Percentiles rank a stretch among this genome's conserved stretches.
Evolutionary conservation across 2,113 vertebrate species (phyloP).

Genomic region (Microcebus jonahi): DNA sequence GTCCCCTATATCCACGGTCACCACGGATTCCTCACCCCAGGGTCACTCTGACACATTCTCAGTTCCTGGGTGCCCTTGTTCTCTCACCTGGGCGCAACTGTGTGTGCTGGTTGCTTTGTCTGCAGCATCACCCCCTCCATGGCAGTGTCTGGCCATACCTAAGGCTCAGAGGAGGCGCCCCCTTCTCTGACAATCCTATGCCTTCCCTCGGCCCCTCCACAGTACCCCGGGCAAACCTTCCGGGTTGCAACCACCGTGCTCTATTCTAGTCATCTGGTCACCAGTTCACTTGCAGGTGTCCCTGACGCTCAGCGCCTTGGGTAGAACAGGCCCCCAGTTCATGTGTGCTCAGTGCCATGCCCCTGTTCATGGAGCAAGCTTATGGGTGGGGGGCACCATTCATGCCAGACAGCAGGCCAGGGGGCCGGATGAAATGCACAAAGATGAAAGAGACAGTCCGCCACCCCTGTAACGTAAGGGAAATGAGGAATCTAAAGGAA

Average conservation of each 20-base stretch:
- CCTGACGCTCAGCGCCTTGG: fast-evolving
- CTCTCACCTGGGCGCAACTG: fast-evolving
- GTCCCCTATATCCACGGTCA: fast-evolving
- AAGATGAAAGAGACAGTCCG: background rate
- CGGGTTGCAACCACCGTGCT: fast-evolving
- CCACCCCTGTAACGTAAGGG: too few relatives aligned
- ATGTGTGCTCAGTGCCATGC: background rate
- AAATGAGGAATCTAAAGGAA: background rate
- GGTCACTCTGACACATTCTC: background rate
- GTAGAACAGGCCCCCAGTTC: fast-evolving
- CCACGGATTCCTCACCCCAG: fast-evolving
- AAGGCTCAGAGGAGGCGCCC: background rate
- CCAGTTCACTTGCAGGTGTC: fast-evolving
- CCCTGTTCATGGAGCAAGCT: fast-evolving
- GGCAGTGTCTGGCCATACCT: background rate
- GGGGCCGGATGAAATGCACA: too few relatives aligned
- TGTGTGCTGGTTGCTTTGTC: background rate
- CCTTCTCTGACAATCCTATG: background rate
- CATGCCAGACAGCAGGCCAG: background rate
- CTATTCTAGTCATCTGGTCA: background rate
- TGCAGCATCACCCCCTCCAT: fast-evolving
- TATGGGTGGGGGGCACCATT: fast-evolving
- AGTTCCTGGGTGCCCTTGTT: fast-evolving
- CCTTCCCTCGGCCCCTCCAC: too few relatives aligned
- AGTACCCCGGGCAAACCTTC: fast-evolving